Conservation (phyloP, 2,113 vertebrate species). For the Gobius niger region DNA sequence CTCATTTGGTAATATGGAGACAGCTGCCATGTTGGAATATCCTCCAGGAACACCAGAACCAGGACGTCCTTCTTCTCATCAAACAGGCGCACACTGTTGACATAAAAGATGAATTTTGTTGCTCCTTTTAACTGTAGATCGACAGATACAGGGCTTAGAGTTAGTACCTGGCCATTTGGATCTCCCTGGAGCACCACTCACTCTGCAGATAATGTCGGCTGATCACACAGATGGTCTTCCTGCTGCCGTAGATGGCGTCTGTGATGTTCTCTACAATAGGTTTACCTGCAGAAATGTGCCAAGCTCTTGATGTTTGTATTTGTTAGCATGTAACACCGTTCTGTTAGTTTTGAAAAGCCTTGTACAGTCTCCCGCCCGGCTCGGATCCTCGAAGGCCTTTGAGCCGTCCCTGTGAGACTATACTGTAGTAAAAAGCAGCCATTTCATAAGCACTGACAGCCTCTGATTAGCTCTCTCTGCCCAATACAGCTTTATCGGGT, state of each 20-base stretch:
- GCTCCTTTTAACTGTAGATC: no score
- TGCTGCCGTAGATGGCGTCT: constrained; percentile 77
- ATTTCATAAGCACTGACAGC: no score
- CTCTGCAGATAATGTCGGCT: constrained; percentile 72
- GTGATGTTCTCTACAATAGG: constrained; percentile 78
- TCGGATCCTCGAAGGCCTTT: no score
- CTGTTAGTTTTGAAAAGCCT: no score
- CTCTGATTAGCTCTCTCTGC: no score
- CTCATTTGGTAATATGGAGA: constrained; percentile 57
- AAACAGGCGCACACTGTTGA: constrained; percentile 60
- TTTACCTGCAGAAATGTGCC: constrained; percentile 49
- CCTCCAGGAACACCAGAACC: constrained; percentile 67
- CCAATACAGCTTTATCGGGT: no score
- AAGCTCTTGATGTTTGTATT: no score
- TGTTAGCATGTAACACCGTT: no score
- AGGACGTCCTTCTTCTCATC: constrained; percentile 66
- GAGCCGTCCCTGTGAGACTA: no score
- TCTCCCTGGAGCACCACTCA: constrained; percentile 80
- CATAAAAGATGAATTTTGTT: neutral
- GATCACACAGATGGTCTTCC: constrained; percentile 79
- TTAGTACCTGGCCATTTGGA: constrained; percentile 73
- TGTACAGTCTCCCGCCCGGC: no score
- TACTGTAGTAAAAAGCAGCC: no score
- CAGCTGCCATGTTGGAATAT: constrained; percentile 49
- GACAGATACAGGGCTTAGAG: neutral